Evolutionary conservation across 2,888 invertebrate species (phyloP).

Genomic region (Phania funesta): DNA sequence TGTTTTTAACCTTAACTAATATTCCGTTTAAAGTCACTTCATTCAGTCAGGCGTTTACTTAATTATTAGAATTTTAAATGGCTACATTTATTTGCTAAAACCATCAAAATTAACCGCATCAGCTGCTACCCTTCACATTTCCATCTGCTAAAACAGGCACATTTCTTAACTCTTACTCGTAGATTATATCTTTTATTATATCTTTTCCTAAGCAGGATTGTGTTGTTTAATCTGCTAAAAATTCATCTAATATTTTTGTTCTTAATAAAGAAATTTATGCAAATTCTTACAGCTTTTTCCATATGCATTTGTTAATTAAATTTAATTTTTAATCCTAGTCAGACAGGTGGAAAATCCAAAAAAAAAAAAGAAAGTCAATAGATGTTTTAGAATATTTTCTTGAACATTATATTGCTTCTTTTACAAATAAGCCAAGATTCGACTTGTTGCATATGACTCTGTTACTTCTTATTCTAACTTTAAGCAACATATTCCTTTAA

Average conservation of each 20-base stretch:
- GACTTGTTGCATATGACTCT: no score
- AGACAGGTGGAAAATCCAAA: conserved; percentile 38
- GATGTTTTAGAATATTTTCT: not conserved
- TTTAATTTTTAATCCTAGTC: not conserved
- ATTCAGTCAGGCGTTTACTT: conserved; percentile 57
- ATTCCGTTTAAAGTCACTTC: conserved; percentile 17
- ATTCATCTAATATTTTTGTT: conserved; percentile 13
- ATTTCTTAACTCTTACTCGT: not conserved
- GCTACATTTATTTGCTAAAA: conserved; percentile 64
- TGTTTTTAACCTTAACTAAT: conserved; percentile 5
- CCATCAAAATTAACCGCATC: conserved; percentile 60
- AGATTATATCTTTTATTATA: conserved; percentile 44
- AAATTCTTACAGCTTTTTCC: no score
- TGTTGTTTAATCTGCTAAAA: conserved; percentile 43
- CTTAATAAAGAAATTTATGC: not conserved
- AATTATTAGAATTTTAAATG: conserved; percentile 66
- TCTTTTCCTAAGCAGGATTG: conserved; percentile 29
- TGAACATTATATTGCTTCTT: not conserved
- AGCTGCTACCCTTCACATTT: conserved; percentile 15
- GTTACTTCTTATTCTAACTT: no score
- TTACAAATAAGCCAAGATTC: not conserved
- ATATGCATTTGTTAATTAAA: conserved; percentile 20
- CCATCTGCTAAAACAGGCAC: no score
- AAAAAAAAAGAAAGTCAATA: conserved; percentile 18
- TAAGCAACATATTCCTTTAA: no score